Conservation (phyloP, 2,797 vertebrate species). For the Percopsis omiscomaycus region DNA sequence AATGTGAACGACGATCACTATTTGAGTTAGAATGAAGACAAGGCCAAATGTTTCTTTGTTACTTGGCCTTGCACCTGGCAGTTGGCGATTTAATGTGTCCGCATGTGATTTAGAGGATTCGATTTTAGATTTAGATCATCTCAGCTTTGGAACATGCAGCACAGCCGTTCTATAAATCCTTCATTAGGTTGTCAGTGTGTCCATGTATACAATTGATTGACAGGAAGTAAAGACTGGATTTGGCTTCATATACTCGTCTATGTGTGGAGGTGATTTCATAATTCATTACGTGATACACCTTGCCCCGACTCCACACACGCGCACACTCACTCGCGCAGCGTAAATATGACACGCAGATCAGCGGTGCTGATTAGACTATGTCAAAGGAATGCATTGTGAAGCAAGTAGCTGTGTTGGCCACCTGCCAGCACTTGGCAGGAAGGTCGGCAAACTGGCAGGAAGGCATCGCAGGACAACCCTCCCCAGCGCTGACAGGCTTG, state of each 20-base stretch:
- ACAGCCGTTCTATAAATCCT: background rate
- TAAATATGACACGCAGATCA: constrained; percentile 56
- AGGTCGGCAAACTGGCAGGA: constrained; percentile 33
- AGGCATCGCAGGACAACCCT: constrained; percentile 17
- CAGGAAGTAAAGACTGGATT: constrained; percentile 1
- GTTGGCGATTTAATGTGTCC: background rate
- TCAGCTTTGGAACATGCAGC: background rate
- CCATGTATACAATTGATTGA: background rate
- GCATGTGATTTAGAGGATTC: background rate
- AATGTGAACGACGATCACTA: constrained; percentile 1
- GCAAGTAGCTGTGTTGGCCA: constrained; percentile 43
- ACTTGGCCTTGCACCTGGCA: background rate
- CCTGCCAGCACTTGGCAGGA: constrained; percentile 26
- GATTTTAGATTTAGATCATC: too few species aligned
- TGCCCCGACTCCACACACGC: constrained; percentile 5
- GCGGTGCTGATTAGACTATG: constrained; percentile 52
- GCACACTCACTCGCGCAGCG: constrained; percentile 42
- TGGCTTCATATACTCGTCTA: too few species aligned
- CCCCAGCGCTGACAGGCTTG: constrained; percentile 30
- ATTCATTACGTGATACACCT: too few species aligned
- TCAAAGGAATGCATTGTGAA: constrained; percentile 70
- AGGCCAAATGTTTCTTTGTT: background rate
- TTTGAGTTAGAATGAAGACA: background rate
- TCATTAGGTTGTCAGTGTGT: background rate
- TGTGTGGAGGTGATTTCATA: too few species aligned